Evolutionary conservation across 2,113 vertebrate species (phyloP).

Genomic region (Lagopus leucura): DNA sequence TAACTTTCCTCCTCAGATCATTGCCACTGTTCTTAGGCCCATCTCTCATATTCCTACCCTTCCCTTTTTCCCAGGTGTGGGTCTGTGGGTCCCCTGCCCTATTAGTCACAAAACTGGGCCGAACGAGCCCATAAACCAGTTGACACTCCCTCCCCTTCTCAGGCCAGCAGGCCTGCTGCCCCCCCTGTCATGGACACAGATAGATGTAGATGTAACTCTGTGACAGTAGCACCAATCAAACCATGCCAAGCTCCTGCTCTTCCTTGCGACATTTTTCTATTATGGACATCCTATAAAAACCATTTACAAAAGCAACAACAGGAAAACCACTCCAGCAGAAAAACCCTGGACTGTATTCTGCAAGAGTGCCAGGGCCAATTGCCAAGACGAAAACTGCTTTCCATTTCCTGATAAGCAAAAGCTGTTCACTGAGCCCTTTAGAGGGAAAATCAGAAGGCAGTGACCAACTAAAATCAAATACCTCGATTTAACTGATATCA

Average conservation of each 20-base stretch:
- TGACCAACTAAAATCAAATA: slow-evolving; percentile 26
- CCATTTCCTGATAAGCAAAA: slow-evolving; percentile 11
- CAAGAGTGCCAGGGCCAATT: not conserved
- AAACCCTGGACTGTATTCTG: not conserved
- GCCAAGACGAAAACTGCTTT: slow-evolving; percentile 8
- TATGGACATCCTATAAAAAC: not conserved
- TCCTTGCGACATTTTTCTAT: not conserved
- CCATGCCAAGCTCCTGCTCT: not conserved
- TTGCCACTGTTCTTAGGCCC: no score
- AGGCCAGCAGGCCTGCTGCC: no score
- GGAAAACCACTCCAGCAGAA: not conserved
- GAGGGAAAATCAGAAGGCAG: not conserved
- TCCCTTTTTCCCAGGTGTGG: no score
- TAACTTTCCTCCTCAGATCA: no score
- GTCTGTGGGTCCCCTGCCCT: no score
- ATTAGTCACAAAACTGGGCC: no score
- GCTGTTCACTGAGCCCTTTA: not conserved
- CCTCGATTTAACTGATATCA: not conserved
- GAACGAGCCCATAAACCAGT: no score
- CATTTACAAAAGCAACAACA: not conserved
- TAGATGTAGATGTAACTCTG: no score
- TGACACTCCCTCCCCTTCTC: no score
- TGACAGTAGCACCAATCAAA: not conserved
- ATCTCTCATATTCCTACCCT: no score
- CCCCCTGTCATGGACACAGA: no score